Base-by-base conservation (phyloP, 2,113 vertebrate species). In the Balaenoptera acutorostrata region DNA sequence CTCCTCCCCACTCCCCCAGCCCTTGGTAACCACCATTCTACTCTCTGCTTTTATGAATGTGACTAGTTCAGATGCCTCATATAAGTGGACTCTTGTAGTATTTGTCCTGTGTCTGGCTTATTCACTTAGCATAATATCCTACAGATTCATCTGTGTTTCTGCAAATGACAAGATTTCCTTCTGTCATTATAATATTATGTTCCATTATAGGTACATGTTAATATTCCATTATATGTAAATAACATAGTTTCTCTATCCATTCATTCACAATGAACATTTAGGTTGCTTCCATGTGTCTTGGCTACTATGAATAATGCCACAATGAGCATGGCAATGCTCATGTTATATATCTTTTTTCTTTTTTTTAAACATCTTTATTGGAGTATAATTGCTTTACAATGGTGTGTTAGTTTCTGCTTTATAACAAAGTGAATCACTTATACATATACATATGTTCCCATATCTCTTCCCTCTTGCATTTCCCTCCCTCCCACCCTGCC, bases 1-100 rank as follows among this genome's bases (percentile, higher is more conserved):
- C 27, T 27, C 6, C 23, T 10, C 11, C 21, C 21, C 0, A 2
- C 0, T 1, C 18, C 25, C 33, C 11, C 13, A 49, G 11, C 10
- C n/a, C 14, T 61, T 36, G 14, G 31, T 59, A 77, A 61, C 41
- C 13, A 77, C 36, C 33, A 27, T 52, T 63, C 15, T 63, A 29
- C 5, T 36, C 2, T 41, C 31, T 44, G 27, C 64, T 90, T 77
- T 36, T 69, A 49, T 69, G 39, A 61, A 41, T 86, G 71, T 71
- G 36, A 72, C 8, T n/a, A 11, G 5, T 41, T 86, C 52, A 80
- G 63, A 31, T 8, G 13, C 61, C 7, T 44, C 29, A 59, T 31
- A 6, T 29, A 88, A 69, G 8, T 69, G 39, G 13, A 33, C 78
- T 61, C 31, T 8, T 55, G 25, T 69, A 78, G 49, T 39, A 69